These are phyloP conservation scores for Phyllostomus discolor DNA, from an alignment of 2,113 vertebrate genomes.

Conservation along the genomic window DNA sequence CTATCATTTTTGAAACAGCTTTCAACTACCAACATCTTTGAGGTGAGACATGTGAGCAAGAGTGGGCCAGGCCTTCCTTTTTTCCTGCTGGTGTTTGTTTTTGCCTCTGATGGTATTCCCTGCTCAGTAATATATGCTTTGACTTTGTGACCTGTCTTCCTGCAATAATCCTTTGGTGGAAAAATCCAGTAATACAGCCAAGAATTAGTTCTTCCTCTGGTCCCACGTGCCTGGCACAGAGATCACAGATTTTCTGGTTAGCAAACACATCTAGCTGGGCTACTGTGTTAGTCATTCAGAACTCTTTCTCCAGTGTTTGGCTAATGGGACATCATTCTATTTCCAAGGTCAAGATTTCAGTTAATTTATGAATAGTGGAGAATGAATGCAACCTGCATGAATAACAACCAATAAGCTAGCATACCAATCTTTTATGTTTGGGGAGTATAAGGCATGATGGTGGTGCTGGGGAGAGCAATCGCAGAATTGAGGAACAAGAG, in stretches of 20 bases:
- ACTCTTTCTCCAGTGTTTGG: not conserved
- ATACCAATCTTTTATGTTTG: not conserved
- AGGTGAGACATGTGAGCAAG: constrained; percentile 43
- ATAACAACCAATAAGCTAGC: not conserved
- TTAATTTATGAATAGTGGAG: not conserved
- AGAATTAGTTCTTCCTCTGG: constrained; percentile 66
- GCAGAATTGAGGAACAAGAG: not conserved
- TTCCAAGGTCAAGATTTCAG: not conserved
- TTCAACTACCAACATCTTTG: constrained; percentile 75
- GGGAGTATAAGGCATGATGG: not conserved
- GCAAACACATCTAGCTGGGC: constrained; percentile 31
- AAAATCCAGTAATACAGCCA: constrained; percentile 76
- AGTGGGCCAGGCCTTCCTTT: constrained; percentile 53
- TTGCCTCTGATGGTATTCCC: constrained; percentile 76
- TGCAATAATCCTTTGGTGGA: constrained; percentile 81
- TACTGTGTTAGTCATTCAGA: constrained; percentile 24
- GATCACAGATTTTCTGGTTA: constrained; percentile 52
- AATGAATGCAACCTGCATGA: not conserved
- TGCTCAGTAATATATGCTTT: constrained; percentile 77
- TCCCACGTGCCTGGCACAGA: constrained; percentile 57
- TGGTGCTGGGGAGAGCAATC: not conserved
- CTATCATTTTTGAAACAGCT: constrained; percentile 84
- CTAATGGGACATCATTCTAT: not conserved
- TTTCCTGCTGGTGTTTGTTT: constrained; percentile 77
- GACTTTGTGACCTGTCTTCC: constrained; percentile 82